Evolutionary conservation across 2,888 invertebrate species (phyloP).

Genomic region (Celastrina argiolus): DNA sequence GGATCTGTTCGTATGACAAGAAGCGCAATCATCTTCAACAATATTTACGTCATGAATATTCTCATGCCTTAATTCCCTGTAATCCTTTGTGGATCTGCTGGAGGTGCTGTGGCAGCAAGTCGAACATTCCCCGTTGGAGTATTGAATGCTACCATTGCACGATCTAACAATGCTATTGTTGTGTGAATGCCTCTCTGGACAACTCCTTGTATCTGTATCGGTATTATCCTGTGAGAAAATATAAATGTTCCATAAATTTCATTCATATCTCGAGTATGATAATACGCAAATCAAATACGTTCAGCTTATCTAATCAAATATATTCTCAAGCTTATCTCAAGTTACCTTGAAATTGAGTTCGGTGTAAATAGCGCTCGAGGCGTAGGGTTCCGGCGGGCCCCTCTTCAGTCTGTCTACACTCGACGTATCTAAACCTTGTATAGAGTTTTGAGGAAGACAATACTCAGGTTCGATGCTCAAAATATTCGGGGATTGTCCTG

Average conservation of each 20-base stretch:
- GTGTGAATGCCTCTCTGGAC: slow-evolving; percentile 69
- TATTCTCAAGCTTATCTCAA: slow-evolving; percentile 58
- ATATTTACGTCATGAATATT: slow-evolving; percentile 63
- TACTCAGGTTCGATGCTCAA: slow-evolving; percentile 70
- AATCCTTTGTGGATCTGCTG: slow-evolving; percentile 71
- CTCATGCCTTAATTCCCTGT: slow-evolving; percentile 66
- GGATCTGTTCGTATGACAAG: slow-evolving; percentile 70
- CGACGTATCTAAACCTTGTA: slow-evolving; percentile 65
- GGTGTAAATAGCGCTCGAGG: slow-evolving; percentile 73
- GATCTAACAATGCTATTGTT: slow-evolving; percentile 74
- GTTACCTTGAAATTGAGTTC: slow-evolving; percentile 75
- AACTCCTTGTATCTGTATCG: slow-evolving; percentile 67
- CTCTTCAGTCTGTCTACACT: slow-evolving; percentile 68
- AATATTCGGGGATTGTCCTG: slow-evolving; percentile 66
- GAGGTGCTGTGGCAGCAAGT: slow-evolving; percentile 73
- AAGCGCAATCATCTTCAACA: slow-evolving; percentile 65
- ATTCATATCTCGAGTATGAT: slow-evolving; percentile 31
- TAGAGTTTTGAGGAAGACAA: slow-evolving; percentile 70
- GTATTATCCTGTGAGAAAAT: slow-evolving; percentile 64
- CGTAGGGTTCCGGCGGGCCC: slow-evolving; percentile 70
- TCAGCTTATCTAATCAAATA: slow-evolving; percentile 54
- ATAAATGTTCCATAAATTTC: slow-evolving; percentile 25
- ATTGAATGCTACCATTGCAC: slow-evolving; percentile 71
- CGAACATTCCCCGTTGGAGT: slow-evolving; percentile 71
- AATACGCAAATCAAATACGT: slow-evolving; percentile 51